Evolutionary conservation across 2,113 vertebrate species (phyloP).

Genomic region (Gallinago paraguaiae): DNA sequence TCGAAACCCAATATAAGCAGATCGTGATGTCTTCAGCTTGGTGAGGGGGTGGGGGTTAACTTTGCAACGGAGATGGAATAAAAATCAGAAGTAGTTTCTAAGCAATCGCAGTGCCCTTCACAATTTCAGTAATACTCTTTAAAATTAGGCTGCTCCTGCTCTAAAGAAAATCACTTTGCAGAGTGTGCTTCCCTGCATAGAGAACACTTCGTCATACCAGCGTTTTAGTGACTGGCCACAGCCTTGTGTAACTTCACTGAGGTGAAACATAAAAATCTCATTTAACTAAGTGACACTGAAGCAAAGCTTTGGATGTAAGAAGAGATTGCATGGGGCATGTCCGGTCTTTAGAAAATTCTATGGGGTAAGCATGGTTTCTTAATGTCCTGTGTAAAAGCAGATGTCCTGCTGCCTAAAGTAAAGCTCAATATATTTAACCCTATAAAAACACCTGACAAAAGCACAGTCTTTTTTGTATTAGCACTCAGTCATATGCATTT

Average conservation of each 20-base stretch:
- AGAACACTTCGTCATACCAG: not conserved
- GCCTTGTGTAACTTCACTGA: not conserved
- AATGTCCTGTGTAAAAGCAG: not conserved
- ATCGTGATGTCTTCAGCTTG: not conserved
- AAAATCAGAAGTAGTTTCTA: conserved; percentile 7
- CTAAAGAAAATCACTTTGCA: conserved; percentile 15
- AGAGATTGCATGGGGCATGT: not conserved
- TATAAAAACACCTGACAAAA: not conserved
- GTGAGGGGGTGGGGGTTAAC: not conserved
- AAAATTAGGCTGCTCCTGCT: not conserved
- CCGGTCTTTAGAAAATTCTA: not conserved
- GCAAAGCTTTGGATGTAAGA: not conserved
- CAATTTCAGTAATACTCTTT: not conserved
- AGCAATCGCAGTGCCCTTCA: not conserved
- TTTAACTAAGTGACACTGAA: not conserved
- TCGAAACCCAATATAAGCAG: not conserved
- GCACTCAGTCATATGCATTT: not conserved
- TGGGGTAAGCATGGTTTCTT: not conserved
- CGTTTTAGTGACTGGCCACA: not conserved
- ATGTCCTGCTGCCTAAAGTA: not conserved
- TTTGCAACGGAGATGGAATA: not conserved
- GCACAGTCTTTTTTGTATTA: not conserved
- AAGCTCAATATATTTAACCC: not conserved
- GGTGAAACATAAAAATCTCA: not conserved
- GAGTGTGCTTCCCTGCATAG: not conserved